Base-by-base conservation (phyloP, 2,113 vertebrate genomes). In the Mionectes macconnelli region DNA sequence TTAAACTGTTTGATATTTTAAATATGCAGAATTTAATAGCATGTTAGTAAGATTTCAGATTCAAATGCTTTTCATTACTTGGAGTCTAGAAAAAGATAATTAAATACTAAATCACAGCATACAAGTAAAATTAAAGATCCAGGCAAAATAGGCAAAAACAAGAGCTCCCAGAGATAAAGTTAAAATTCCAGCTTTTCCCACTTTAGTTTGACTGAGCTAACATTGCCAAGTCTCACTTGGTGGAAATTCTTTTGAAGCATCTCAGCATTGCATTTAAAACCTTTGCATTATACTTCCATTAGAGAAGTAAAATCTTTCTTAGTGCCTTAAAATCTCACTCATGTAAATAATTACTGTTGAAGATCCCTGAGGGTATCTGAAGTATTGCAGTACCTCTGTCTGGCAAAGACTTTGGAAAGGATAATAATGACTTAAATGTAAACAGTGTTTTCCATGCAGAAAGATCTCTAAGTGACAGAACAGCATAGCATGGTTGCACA, bases 191-290 rank as follows among this genome's bases (percentile, higher is more conserved):
- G 7, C 8, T 70, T 93, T 91, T 53, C 70, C 35, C 30, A 63
- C 22, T 86, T 92, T 86, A 87, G 10, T 70, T 77, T 87, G 45
- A 84, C 20, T 28, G 35, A 84, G 10, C 2, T 57, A 62, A 12
- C 31, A 56, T 39, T 87, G 25, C 78, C 31, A 77, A 70, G 19
- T 45, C 45, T 78, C 33, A 31, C 40, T 91, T 42, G 9, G 28
- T 92, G 76, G 37, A 62, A 77, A 91, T 89, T 89, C 52, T 75
- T 92, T 95, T 84, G 77, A 91, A 95, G 73, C 75, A 14, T 70
- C 30, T 42, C 10, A 39, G 33, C 39, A 52, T 25, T 72, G 15
- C 44, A 70, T 94, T 91, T 67, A 59, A 91, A 84, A 30, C 23
- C 35, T 81, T 96, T 55, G 70, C 60, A 90, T 39, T 42, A 30